phyloP scores from a whole-genome alignment of 1,140 invertebrate species.

The Trichogramma pretiosum region DNA sequence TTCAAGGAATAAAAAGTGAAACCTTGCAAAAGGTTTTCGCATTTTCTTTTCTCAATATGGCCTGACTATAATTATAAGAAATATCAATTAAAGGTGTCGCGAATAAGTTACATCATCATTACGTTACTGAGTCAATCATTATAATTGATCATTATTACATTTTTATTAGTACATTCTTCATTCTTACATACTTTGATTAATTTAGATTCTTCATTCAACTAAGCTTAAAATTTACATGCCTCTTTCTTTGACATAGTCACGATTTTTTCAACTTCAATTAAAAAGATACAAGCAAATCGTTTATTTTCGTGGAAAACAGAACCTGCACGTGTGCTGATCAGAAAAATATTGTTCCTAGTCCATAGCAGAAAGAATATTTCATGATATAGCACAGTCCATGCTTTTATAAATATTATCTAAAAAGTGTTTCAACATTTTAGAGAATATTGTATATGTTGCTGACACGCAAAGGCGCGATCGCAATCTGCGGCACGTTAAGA shows the following conservation, averaged over 20 bases:
- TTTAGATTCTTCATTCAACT: slow-evolving; percentile 30
- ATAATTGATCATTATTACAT: slow-evolving; percentile 12
- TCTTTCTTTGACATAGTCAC: slow-evolving; percentile 18
- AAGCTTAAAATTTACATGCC: slow-evolving; percentile 38
- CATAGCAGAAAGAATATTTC: too few relatives aligned
- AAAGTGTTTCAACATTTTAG: slow-evolving; percentile 25
- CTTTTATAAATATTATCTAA: slow-evolving; percentile 21
- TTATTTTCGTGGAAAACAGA: slow-evolving; percentile 20
- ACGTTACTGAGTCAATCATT: slow-evolving; percentile 17
- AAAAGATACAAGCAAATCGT: slow-evolving; percentile 14
- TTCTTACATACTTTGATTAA: slow-evolving; percentile 1
- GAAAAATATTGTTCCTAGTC: too few relatives aligned
- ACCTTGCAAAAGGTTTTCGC: background rate
- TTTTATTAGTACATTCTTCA: too few relatives aligned
- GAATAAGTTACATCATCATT: slow-evolving; percentile 19
- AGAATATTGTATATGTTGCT: slow-evolving; percentile 18
- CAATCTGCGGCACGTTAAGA: too few relatives aligned
- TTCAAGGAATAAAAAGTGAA: slow-evolving; percentile 2
- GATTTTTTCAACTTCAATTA: slow-evolving; percentile 9
- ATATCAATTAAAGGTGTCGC: slow-evolving; percentile 15
- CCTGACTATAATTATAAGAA: slow-evolving; percentile 14
- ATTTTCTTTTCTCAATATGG: slow-evolving; percentile 10
- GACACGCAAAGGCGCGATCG: too few relatives aligned
- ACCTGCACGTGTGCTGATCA: slow-evolving; percentile 3
- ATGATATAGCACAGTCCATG: slow-evolving; percentile 12